Conservation (phyloP, 1,140 invertebrate genomes). For the Pogonognathellus flavescens region DNA sequence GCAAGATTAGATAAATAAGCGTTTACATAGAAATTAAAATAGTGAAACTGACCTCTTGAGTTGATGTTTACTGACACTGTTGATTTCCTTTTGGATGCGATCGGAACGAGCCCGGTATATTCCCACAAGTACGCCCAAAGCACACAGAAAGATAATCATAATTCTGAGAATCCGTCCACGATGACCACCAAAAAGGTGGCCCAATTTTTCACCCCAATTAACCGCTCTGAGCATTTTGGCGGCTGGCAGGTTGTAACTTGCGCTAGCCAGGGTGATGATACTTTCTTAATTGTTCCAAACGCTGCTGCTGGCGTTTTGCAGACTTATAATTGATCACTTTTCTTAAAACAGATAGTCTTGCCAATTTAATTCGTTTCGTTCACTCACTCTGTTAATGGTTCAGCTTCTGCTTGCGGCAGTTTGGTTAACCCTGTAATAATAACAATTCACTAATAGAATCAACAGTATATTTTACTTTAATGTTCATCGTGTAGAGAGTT, state of each 20-base stretch:
- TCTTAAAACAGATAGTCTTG: too few species aligned
- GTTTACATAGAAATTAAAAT: too few species aligned
- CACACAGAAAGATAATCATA: constrained; percentile 63
- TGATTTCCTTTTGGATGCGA: constrained; percentile 61
- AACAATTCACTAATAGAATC: too few species aligned
- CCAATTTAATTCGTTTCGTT: too few species aligned
- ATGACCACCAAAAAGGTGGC: constrained; percentile 66
- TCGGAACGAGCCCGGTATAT: constrained; percentile 63
- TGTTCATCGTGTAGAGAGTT: too few species aligned
- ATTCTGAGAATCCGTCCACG: constrained; percentile 62
- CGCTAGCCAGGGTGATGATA: constrained; percentile 22
- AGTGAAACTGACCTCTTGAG: constrained; percentile 57
- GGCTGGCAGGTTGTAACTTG: constrained; percentile 43
- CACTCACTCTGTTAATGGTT: too few species aligned
- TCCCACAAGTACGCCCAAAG: constrained; percentile 62
- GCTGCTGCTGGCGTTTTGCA: too few species aligned
- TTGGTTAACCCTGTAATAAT: too few species aligned
- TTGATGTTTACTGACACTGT: constrained; percentile 55
- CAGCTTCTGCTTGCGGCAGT: too few species aligned
- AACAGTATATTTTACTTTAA: too few species aligned
- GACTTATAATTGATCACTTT: too few species aligned
- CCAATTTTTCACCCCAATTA: constrained; percentile 67
- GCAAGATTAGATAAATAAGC: too few species aligned
- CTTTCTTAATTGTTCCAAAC: neutral
- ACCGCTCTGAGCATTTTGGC: constrained; percentile 63